phyloP scores from a whole-genome alignment of 2,113 vertebrate genomes.

The Taurulus bubalis region DNA sequence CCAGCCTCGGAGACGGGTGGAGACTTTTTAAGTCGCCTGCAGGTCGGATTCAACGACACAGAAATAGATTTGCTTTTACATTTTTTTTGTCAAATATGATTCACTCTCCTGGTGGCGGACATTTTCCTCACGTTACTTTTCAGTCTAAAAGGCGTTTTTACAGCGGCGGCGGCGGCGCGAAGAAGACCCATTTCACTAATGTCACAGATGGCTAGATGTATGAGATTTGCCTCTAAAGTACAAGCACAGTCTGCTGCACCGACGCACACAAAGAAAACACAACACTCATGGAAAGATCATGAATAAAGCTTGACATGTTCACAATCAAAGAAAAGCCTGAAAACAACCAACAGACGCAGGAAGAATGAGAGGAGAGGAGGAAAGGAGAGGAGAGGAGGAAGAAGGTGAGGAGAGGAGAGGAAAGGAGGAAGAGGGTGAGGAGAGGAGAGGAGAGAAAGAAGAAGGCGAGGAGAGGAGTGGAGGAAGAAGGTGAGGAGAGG shows the following conservation, averaged over 20 bases:
- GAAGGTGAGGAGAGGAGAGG: neutral
- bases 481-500: neutral
- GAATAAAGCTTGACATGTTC: neutral
- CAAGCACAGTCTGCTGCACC: neutral
- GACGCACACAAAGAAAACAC: neutral
- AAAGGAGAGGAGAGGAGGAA: neutral
- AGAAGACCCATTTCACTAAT: slow-evolving; percentile 4
- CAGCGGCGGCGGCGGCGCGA: neutral
- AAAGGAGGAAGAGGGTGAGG: neutral
- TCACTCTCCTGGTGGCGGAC: neutral
- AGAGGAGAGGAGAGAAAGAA: neutral
- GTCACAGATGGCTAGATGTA: slow-evolving; percentile 47
- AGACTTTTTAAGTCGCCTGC: neutral
- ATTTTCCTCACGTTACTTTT: neutral
- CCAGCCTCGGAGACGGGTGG: slow-evolving; percentile 1
- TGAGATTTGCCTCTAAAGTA: slow-evolving; percentile 23
- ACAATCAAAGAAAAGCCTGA: neutral
- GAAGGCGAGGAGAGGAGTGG: neutral
- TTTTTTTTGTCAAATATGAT: neutral
- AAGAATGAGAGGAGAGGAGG: neutral
- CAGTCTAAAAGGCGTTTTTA: neutral
- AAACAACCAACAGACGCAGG: neutral
- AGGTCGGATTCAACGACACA: neutral
- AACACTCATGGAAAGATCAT: no score
- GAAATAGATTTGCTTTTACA: no score